Base-by-base conservation (phyloP, 2,797 vertebrate genomes). In the Falco novaeseelandiae region DNA sequence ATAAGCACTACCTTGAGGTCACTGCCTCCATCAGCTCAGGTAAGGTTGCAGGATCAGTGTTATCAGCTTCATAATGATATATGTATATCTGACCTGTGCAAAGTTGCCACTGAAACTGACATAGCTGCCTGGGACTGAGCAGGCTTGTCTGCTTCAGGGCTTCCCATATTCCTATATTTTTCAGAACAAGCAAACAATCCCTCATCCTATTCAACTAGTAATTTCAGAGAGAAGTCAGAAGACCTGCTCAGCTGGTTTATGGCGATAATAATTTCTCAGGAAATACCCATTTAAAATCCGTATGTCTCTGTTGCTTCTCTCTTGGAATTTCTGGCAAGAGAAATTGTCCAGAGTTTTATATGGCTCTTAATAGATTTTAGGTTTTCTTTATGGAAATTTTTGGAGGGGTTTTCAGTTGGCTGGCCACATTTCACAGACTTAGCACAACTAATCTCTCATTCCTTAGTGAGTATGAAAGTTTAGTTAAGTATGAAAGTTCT, bases 191-290 rank as follows among this genome's bases (percentile, higher is more conserved):
- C 10, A 46, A 66, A 76, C 5, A 85, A 27, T 58, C 2, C 36
- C 14, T 86, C n/a, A 71, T 89, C 9, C 48, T 80, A 76, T 81
- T 83, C 70, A 78, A 52, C 30, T 71, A 17, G 44, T 32, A 94
- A 86, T 71, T 97, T 76, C 69, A 89, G 54, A 19, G 18, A 80
- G 14, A 92, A 87, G 17, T 42, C 55, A 78, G 38, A 84, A 88
- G 12, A 78, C 26, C 18, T 89, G 9, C 63, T 87, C 59, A 91
- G 49, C 79, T 83, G 58, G 13, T 77, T 95, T 88, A 49, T 76
- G 40, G 32, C 52, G 79, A 94, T 90, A 90, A 80, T 85, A 44
- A 38, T 66, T 96, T 92, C 90, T 63, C 59, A 91, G 59, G 14
- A 95, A 95, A 82, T 52, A 95, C 4, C 15, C 40, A 49, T 78